phyloP scores from a whole-genome alignment of 1,140 invertebrate genomes.

The Bombyx mandarina region DNA sequence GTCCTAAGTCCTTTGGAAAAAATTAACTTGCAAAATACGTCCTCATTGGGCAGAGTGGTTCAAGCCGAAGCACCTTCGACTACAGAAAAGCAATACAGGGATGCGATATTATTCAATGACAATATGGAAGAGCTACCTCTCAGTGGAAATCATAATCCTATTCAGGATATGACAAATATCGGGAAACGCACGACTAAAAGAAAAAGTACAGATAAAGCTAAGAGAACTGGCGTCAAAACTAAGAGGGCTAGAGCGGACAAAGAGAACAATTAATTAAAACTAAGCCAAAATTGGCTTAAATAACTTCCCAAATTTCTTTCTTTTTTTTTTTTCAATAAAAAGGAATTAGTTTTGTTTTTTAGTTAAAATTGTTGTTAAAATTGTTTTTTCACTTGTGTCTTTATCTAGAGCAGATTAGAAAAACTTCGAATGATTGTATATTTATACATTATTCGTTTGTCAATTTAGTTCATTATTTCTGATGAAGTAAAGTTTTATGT shows the following conservation, averaged over 20 bases:
- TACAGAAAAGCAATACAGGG: slow-evolving; percentile 25
- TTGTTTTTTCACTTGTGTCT: too few relatives aligned
- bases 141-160: slow-evolving; percentile 21
- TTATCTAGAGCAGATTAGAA: too few relatives aligned
- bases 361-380: too few relatives aligned
- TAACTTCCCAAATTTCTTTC: too few relatives aligned
- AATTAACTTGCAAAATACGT: slow-evolving; percentile 24
- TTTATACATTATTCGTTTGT: too few relatives aligned
- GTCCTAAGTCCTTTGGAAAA: slow-evolving; percentile 33
- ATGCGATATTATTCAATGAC: slow-evolving; percentile 17
- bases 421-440: too few relatives aligned
- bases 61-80: slow-evolving; percentile 3
- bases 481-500: too few relatives aligned
- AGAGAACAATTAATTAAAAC: too few relatives aligned
- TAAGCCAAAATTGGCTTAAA: too few relatives aligned
- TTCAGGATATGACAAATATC: slow-evolving; percentile 16
- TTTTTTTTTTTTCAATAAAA: too few relatives aligned
- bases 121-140: slow-evolving; percentile 16
- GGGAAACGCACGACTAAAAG: slow-evolving; percentile 17
- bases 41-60: slow-evolving; percentile 15
- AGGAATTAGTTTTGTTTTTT: too few relatives aligned
- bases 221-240: slow-evolving; percentile 20
- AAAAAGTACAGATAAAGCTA: slow-evolving; percentile 8
- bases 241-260: slow-evolving; percentile 18
- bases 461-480: too few relatives aligned